phyloP scores from a whole-genome alignment of 2,888 invertebrate species.

The Cerastoderma edule region DNA sequence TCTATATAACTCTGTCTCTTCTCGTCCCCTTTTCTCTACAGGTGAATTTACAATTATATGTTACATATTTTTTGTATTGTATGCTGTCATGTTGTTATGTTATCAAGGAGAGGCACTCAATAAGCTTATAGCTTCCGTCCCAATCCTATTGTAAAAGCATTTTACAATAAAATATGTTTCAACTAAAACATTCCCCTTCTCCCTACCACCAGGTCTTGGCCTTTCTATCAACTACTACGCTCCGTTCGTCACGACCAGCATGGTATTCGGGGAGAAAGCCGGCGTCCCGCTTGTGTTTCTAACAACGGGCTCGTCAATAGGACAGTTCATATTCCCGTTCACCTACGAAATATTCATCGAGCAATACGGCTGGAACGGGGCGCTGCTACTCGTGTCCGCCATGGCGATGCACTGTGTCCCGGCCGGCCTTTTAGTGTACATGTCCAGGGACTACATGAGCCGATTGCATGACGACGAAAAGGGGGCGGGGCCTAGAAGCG shows the following conservation, averaged over 20 bases:
- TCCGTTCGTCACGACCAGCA: constrained; percentile 27
- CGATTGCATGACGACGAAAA: not conserved
- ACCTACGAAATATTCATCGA: constrained; percentile 29
- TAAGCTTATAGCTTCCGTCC: too few relatives aligned
- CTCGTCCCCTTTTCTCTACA: too few relatives aligned
- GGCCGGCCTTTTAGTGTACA: constrained; percentile 34
- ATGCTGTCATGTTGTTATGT: too few relatives aligned
- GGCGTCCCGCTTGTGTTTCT: constrained; percentile 24
- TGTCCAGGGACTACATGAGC: constrained; percentile 15
- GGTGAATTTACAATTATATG: too few relatives aligned
- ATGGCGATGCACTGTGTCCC: constrained; percentile 28
- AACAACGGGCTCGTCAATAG: constrained; percentile 31
- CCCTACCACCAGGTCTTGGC: constrained; percentile 20
- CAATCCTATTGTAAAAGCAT: too few relatives aligned
- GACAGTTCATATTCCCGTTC: constrained; percentile 33
- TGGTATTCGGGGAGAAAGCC: constrained; percentile 33
- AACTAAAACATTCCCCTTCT: too few relatives aligned
- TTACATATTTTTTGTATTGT: too few relatives aligned
- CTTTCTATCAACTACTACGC: constrained; percentile 33
- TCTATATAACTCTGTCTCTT: too few relatives aligned
- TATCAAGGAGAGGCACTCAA: too few relatives aligned
- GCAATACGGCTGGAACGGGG: constrained; percentile 37
- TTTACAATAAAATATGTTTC: too few relatives aligned
- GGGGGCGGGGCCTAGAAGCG: not conserved
- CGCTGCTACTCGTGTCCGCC: constrained; percentile 28